Base-by-base conservation (phyloP, 2,888 invertebrate species). In the Acanthosoma haemorrhoidale region DNA sequence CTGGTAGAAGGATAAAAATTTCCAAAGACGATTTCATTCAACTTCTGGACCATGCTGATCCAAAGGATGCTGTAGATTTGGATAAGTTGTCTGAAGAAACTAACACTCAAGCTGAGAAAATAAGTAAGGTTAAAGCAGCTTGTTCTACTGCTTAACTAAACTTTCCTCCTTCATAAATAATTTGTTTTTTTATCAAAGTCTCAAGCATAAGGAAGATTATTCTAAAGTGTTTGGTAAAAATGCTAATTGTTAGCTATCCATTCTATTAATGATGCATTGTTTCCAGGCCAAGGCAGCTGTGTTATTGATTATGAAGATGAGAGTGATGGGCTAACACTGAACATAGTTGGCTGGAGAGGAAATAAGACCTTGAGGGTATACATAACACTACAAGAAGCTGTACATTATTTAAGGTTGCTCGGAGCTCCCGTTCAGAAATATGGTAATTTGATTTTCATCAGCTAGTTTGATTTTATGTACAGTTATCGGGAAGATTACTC, bases 271-370 rank as follows among this genome's bases (percentile, higher is more conserved):
- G 5, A 11, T 41, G 16, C 25, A 4, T 29, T 41, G 11, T 64
- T 78, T 77, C 66, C 76, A 84, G 86, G 82, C 73, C 83, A 85
- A 1, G 93, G 93, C 70, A 92, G 92, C 80, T 91, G 92, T 77
- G 84, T 92, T 36, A 80, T 94, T 8, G 83, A 88, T 73, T 91
- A 88, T 76, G 78, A 81, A 72, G 83, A 84, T 73, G 79, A 81
- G 70, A 77, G 78, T 59, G 81, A 84, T 4, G 78, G 80, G 9
- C 78, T 94, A 61, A 85, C 86, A 9, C 31, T 70, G 13, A 21
- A 70, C 38, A 81, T 94, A 71, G 93, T 92, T 60, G 96, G 96
- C 0, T 97, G 97, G 96, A 87, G 92, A 73, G 96, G 96, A 4
- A 90, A 88, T 11, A 87, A 87, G 72, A 92, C 94, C 0, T 82